phyloP scores from a whole-genome alignment of 2,797 vertebrate species.

The Anisognathus igniventris region DNA sequence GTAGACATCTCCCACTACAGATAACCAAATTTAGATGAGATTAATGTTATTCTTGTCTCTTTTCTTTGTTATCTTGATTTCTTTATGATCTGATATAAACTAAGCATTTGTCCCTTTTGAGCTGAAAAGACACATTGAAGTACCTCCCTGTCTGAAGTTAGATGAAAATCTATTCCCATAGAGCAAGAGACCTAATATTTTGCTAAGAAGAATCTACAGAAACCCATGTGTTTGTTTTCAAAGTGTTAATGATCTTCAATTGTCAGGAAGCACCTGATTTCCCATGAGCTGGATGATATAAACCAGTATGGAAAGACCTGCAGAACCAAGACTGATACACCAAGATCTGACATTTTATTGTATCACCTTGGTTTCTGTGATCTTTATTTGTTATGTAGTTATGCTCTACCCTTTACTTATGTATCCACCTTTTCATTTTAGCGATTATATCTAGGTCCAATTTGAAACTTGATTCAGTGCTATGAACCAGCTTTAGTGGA shows the following conservation, averaged over 20 bases:
- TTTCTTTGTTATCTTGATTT: background rate
- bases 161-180: background rate
- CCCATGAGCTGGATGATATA: background rate
- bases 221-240: background rate
- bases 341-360: background rate
- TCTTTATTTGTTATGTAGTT: background rate
- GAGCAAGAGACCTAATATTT: background rate
- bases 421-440: background rate
- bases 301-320: background rate
- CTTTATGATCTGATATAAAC: background rate
- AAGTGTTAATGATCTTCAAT: slow-evolving; percentile 14
- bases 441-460: background rate
- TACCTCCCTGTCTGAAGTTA: background rate
- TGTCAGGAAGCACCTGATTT: slow-evolving; percentile 19
- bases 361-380: background rate
- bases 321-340: background rate
- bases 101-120: background rate
- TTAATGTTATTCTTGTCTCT: background rate
- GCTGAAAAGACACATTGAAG: background rate
- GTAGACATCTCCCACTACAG: background rate
- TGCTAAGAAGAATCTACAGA: background rate
- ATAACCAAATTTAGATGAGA: background rate
- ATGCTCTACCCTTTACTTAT: background rate
- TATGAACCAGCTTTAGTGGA: background rate
- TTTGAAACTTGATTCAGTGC: background rate